Evolutionary conservation across 2,888 invertebrate species (phyloP).

Genomic region (Meta bourneti): DNA sequence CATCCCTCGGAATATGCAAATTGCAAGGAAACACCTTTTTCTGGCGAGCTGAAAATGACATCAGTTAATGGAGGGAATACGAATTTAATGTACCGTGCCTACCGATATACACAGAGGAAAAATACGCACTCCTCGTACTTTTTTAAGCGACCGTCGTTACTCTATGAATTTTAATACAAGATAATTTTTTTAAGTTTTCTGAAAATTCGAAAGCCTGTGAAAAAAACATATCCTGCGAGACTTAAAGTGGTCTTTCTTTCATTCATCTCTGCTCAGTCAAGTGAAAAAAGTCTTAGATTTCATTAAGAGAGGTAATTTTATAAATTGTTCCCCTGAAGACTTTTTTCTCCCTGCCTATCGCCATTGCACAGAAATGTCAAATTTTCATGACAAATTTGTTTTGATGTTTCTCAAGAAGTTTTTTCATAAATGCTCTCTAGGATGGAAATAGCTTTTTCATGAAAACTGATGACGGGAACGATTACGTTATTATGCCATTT

Average conservation of each 20-base stretch:
- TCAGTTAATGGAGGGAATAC: constrained; percentile 46
- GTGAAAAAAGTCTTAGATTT: constrained; percentile 46
- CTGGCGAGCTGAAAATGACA: constrained; percentile 55
- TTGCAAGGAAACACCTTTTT: constrained; percentile 25
- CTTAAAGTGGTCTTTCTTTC: constrained; percentile 23
- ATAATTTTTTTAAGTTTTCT: constrained; percentile 52
- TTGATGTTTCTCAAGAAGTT: constrained; percentile 45
- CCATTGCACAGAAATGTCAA: constrained; percentile 43
- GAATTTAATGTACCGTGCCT: constrained; percentile 45
- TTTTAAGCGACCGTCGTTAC: constrained; percentile 18
- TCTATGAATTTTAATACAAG: constrained; percentile 57
- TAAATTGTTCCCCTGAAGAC: constrained; percentile 38
- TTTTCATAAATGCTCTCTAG: constrained; percentile 19
- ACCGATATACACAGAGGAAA: constrained; percentile 21
- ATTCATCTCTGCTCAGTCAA: constrained; percentile 46
- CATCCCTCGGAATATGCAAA: constrained; percentile 33
- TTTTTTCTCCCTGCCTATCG: constrained; percentile 31
- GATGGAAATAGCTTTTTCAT: constrained; percentile 57
- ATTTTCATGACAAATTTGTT: constrained; percentile 57
- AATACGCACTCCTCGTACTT: background rate
- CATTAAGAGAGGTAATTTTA: constrained; percentile 61
- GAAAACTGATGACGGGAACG: constrained; percentile 57
- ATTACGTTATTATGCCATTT: constrained; percentile 55
- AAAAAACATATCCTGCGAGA: constrained; percentile 8
- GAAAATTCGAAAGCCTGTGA: constrained; percentile 19